A percentile compares a stretch with the other conserved stretches of the same genome.
phyloP scores from a whole-genome alignment of 1,140 invertebrate genomes.

The Tetramorium alpestre region DNA sequence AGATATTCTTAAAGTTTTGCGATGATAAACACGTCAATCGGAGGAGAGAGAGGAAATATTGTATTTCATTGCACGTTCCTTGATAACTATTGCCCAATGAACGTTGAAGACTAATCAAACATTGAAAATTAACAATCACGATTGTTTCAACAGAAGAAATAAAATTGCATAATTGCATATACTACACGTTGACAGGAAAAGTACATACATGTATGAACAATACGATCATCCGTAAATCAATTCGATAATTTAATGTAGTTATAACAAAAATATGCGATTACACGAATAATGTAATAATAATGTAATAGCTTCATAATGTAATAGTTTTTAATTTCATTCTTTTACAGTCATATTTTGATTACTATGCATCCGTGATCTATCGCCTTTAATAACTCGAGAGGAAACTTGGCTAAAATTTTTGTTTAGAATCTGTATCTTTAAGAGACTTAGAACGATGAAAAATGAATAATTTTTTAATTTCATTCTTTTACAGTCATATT shows the following conservation, averaged over 20 bases:
- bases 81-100: neutral
- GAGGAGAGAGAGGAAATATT: neutral
- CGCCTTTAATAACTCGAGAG: neutral
- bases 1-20: neutral
- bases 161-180: neutral
- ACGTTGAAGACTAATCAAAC: neutral
- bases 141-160: neutral
- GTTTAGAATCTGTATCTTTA: neutral
- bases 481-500: neutral
- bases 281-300: neutral
- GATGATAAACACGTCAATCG: constrained; percentile 9
- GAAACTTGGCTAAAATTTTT: neutral
- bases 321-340: neutral
- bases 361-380: neutral
- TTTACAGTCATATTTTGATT: neutral
- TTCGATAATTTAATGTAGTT: neutral
- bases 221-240: neutral
- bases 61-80: neutral
- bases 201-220: neutral
- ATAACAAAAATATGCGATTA: neutral
- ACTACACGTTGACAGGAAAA: neutral
- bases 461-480: neutral
- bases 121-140: neutral
- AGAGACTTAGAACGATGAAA: neutral
- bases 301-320: neutral